A percentile compares a stretch with the other conserved stretches of the same genome.
phyloP scores from a whole-genome alignment of 1,140 invertebrate genomes.

The Ceratina japonica region DNA sequence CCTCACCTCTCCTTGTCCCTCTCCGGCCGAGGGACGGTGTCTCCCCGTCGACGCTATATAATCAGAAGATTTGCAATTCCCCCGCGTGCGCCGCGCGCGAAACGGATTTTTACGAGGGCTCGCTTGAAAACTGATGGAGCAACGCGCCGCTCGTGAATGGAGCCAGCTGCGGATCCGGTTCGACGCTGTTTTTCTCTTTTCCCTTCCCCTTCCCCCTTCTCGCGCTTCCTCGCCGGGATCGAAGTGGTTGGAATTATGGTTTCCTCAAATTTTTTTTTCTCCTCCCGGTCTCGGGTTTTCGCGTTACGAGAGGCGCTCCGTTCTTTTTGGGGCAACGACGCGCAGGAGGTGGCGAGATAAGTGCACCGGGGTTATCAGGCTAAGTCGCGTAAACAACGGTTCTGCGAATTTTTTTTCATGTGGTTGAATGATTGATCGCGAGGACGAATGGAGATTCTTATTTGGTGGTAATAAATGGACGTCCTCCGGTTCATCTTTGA shows the following conservation, averaged over 20 bases:
- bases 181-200: not conserved
- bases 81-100: constrained; percentile 4
- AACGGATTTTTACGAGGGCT: constrained; percentile 12
- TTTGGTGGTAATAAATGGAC: too few relatives aligned
- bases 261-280: not conserved
- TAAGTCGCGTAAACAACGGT: too few relatives aligned
- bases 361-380: too few relatives aligned
- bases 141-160: constrained; percentile 8
- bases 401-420: not conserved
- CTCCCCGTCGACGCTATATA: constrained; percentile 22
- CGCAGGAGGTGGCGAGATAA: too few relatives aligned
- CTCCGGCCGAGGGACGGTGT: not conserved
- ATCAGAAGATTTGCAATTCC: constrained; percentile 44
- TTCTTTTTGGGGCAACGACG: too few relatives aligned
- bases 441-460: too few relatives aligned
- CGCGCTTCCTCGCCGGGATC: not conserved
- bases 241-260: constrained; percentile 3
- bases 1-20: not conserved
- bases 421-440: too few relatives aligned
- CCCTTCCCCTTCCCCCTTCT: not conserved
- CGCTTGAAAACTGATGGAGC: constrained; percentile 15
- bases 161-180: not conserved
- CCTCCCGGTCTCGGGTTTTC: not conserved
- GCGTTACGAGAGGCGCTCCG: too few relatives aligned
- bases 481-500: not conserved